These are phyloP conservation scores for Petrolisthes manimaculis DNA, from an alignment of 2,888 invertebrate species.

Conservation along the genomic window DNA sequence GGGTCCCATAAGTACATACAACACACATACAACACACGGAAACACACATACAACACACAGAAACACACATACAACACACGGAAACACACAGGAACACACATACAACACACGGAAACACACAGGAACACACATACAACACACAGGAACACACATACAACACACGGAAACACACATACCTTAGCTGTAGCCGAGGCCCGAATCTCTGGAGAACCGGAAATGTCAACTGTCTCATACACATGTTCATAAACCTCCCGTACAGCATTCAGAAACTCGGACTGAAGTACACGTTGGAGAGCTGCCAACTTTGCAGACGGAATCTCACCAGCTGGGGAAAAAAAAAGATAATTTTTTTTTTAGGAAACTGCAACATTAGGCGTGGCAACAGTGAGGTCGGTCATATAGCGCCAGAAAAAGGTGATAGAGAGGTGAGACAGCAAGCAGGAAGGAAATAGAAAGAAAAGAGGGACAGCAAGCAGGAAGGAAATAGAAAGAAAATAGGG, in stretches of 20 bases:
- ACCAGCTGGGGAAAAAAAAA: slow-evolving; percentile 74
- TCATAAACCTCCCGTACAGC: slow-evolving; percentile 99
- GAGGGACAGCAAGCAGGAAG: too few relatives aligned
- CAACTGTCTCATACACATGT: slow-evolving; percentile 98
- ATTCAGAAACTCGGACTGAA: slow-evolving; percentile 96
- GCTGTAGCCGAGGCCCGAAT: slow-evolving; percentile 98
- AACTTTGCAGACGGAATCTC: slow-evolving; percentile 95
- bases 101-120: not conserved
- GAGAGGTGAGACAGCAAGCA: too few relatives aligned
- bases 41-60: slow-evolving; percentile 69
- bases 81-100: too few relatives aligned
- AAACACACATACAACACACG: slow-evolving; percentile 69
- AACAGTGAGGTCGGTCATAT: too few relatives aligned
- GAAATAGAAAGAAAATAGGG: too few relatives aligned
- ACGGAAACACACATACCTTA: slow-evolving; percentile 74
- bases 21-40: too few relatives aligned
- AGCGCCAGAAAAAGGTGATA: too few relatives aligned
- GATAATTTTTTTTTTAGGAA: too few relatives aligned
- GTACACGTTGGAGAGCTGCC: slow-evolving; percentile 93
- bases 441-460: too few relatives aligned
- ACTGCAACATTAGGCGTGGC: too few relatives aligned
- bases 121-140: not conserved
- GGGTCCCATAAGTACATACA: too few relatives aligned
- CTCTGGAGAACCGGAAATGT: slow-evolving; percentile 93
- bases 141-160: not conserved